Evolutionary conservation across 2,113 vertebrate genomes (phyloP).

Genomic region (Theristicus caerulescens): DNA sequence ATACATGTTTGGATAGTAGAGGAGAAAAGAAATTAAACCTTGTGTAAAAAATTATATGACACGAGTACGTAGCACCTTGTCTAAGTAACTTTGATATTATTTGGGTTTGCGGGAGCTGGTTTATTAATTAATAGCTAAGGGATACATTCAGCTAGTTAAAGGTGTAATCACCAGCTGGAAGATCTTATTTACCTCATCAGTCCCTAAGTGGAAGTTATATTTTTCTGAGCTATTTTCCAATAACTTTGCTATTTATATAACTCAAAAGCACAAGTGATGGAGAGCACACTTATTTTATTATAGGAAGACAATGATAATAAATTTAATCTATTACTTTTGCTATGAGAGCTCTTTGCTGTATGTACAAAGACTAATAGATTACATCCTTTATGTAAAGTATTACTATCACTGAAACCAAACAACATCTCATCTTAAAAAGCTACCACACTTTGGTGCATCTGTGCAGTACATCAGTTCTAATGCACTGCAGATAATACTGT

Average conservation of each 20-base stretch:
- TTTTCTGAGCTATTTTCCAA: slow-evolving; percentile 64
- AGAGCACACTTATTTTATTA: background rate
- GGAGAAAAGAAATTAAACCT: background rate
- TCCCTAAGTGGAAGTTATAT: slow-evolving; percentile 41
- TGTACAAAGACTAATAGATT: slow-evolving; percentile 48
- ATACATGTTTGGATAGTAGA: background rate
- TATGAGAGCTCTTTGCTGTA: slow-evolving; percentile 43
- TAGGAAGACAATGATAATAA: background rate
- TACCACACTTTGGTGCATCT: background rate
- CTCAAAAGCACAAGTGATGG: slow-evolving; percentile 44
- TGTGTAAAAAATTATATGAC: background rate
- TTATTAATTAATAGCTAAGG: slow-evolving; percentile 38
- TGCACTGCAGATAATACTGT: background rate
- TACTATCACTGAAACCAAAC: slow-evolving; percentile 19
- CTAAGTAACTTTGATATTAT: slow-evolving; percentile 15
- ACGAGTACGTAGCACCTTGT: background rate
- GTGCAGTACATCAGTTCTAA: background rate
- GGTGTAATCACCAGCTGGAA: slow-evolving; percentile 50
- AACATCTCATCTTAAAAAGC: background rate
- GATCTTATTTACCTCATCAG: slow-evolving; percentile 46
- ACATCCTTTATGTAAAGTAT: slow-evolving; percentile 18
- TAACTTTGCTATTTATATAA: slow-evolving; percentile 47
- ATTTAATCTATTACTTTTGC: slow-evolving; percentile 40
- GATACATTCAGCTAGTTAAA: slow-evolving; percentile 32
- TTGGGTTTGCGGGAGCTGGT: background rate